Evolutionary conservation across 1,140 invertebrate species (phyloP).

Genomic region (Centruroides sculpturatus): DNA sequence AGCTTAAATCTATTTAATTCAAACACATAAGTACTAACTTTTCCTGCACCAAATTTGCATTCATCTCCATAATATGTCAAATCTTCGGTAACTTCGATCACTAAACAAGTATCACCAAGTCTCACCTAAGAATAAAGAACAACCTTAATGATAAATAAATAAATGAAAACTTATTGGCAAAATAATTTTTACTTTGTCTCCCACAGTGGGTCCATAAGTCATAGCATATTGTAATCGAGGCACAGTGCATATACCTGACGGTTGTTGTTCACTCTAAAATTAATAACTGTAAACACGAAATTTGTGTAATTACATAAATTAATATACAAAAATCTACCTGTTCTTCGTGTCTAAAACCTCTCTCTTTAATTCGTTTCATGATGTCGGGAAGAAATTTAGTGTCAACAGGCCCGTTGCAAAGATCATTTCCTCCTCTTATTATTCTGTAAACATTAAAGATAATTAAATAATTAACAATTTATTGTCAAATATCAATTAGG

Average conservation of each 20-base stretch:
- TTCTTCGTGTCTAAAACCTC: conserved; percentile 18
- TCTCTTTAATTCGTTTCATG: conserved; percentile 20
- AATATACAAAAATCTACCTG: too few relatives aligned
- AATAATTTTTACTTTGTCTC: conserved; percentile 20
- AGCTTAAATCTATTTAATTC: too few relatives aligned
- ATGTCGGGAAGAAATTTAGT: conserved; percentile 16
- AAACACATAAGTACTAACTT: conserved; percentile 16
- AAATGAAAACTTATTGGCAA: background rate
- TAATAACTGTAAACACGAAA: too few relatives aligned
- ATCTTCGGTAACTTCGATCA: conserved; percentile 30
- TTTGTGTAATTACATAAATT: too few relatives aligned
- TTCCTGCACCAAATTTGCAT: conserved; percentile 32
- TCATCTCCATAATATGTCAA: conserved; percentile 30
- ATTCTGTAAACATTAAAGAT: conserved; percentile 16
- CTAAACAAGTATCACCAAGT: conserved; percentile 27
- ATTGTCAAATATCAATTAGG: too few relatives aligned
- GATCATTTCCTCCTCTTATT: conserved; percentile 27
- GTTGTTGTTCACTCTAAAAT: background rate
- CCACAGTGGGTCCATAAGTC: conserved; percentile 28
- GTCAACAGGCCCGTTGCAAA: conserved; percentile 25
- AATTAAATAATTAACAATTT: background rate
- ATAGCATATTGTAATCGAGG: conserved; percentile 21
- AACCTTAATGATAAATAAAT: background rate
- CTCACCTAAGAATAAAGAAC: conserved; percentile 19
- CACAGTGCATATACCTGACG: conserved; percentile 1